Evolutionary conservation across 2,888 invertebrate species (phyloP).

Genomic region (Cactoblastis cactorum): DNA sequence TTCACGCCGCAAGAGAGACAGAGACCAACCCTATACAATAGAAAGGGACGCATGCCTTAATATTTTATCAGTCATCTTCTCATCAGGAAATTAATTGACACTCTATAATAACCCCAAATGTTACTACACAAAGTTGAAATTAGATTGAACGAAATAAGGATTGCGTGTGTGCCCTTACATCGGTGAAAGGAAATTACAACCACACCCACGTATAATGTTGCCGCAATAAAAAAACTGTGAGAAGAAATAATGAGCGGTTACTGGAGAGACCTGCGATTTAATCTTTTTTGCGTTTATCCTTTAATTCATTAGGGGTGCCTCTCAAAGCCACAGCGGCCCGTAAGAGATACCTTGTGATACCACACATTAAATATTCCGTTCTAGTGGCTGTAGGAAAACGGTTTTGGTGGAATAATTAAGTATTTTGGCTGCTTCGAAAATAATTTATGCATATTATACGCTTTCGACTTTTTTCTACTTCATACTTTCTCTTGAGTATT

Average conservation of each 20-base stretch:
- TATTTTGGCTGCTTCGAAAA: background rate
- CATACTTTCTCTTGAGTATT: too few species aligned
- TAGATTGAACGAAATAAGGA: slow-evolving; percentile 33
- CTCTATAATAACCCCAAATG: slow-evolving; percentile 32
- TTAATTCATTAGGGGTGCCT: slow-evolving; percentile 64
- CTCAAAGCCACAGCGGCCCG: background rate
- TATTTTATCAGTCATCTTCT: slow-evolving; percentile 77
- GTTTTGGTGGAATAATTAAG: background rate
- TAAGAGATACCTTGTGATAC: background rate
- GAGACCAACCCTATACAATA: slow-evolving; percentile 49
- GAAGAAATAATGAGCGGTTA: slow-evolving; percentile 79
- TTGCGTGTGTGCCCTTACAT: slow-evolving; percentile 79
- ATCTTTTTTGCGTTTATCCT: slow-evolving; percentile 60
- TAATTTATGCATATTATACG: too few species aligned
- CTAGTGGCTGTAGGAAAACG: background rate
- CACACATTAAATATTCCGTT: slow-evolving; percentile 1
- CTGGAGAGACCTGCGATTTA: slow-evolving; percentile 68
- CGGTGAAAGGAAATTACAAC: slow-evolving; percentile 80
- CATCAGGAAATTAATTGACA: slow-evolving; percentile 42
- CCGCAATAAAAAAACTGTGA: slow-evolving; percentile 78
- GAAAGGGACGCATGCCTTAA: slow-evolving; percentile 72
- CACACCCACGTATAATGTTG: slow-evolving; percentile 80
- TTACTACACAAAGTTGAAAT: slow-evolving; percentile 28
- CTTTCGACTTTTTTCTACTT: too few species aligned
- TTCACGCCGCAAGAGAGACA: slow-evolving; percentile 48